Base-by-base conservation (phyloP, 2,888 invertebrate species). In the Ganaspis brasiliensis region DNA sequence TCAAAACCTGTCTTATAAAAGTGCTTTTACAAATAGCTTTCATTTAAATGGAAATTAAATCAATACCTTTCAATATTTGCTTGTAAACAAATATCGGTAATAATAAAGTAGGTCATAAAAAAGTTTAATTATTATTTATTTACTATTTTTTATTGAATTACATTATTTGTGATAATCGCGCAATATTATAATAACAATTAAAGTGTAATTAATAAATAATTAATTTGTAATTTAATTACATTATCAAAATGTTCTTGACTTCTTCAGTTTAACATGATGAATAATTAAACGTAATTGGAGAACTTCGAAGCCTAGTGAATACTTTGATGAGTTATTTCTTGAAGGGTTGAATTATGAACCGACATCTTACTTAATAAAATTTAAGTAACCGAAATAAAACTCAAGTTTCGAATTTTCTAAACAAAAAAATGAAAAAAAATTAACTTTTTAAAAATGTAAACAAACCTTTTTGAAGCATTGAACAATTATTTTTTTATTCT, bases 291-390 rank as follows among this genome's bases (percentile, higher is more conserved):
- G 45, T 67, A 45, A 67, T 45, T 67, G 14, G 45, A 67, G 24
- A 24, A 67, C n/a, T 45, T 67, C 24, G 67, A 45, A 67, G 67
- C 45, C 24, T 40, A 45, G 67, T 4, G 24, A 67, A 45, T 67
- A 40, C 45, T 67, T 67, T 67, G 67, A 45, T 67, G 45, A 67
- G 67, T 67, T 67, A 67, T 67, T 67, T 24, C 67, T 45, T 45
- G 67, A 16, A 26, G 45, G 67, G 26, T 67, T 45, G 3, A 59
- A 59, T 14, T 59, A 5, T 4, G 14, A 31, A 9, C 2, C 14
- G 16, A 26, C 8, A 45, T 4, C 40, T 19, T 24, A 24, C 45
- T 24, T 67, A 45, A 45, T 40, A 21, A 67, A 67, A 67, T 45
- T 45, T 45, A 12, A 45, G n/a, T 67, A 21, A 45, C 12, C 24